phyloP scores from a whole-genome alignment of 2,888 invertebrate species.

The Drosophila flavopinicola region DNA sequence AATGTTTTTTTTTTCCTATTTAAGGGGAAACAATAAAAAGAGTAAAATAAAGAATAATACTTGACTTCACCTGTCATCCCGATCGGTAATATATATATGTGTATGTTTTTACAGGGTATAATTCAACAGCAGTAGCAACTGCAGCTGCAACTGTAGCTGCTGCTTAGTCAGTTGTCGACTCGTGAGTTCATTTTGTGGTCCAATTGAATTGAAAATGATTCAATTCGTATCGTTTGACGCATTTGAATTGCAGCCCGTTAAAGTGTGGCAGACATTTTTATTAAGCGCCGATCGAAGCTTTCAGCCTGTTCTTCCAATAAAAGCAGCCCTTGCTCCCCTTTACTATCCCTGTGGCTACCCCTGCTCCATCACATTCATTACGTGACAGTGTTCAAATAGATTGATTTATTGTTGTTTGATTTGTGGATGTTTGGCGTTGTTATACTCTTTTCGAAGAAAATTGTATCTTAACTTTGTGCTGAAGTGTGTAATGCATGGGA shows the following conservation, averaged over 20 bases:
- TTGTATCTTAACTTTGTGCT: too few species aligned
- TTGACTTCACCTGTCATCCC: too few species aligned
- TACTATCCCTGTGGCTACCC: too few species aligned
- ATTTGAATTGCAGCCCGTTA: conserved; percentile 47
- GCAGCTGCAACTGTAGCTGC: conserved; percentile 8
- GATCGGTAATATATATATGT: too few species aligned
- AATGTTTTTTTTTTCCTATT: too few species aligned
- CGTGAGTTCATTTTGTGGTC: conserved; percentile 31
- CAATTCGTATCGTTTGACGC: conserved; percentile 54
- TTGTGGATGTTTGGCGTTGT: conserved; percentile 6
- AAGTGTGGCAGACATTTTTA: conserved; percentile 3
- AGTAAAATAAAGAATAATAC: too few species aligned
- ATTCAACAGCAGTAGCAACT: conserved; percentile 20
- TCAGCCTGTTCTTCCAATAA: too few species aligned
- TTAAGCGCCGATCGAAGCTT: conserved; percentile 6
- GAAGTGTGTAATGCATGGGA: too few species aligned
- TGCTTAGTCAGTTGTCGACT: conserved; percentile 6
- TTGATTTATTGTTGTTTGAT: conserved; percentile 46
- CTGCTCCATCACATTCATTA: background rate
- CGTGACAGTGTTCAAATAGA: conserved; percentile 32
- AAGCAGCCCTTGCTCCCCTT: too few species aligned
- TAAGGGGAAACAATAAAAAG: too few species aligned
- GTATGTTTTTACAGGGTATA: background rate
- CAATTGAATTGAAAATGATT: conserved; percentile 40
- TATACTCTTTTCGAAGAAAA: too few species aligned